Evolutionary conservation across 2,113 vertebrate species (phyloP).

Genomic region (Dasyprocta punctata): DNA sequence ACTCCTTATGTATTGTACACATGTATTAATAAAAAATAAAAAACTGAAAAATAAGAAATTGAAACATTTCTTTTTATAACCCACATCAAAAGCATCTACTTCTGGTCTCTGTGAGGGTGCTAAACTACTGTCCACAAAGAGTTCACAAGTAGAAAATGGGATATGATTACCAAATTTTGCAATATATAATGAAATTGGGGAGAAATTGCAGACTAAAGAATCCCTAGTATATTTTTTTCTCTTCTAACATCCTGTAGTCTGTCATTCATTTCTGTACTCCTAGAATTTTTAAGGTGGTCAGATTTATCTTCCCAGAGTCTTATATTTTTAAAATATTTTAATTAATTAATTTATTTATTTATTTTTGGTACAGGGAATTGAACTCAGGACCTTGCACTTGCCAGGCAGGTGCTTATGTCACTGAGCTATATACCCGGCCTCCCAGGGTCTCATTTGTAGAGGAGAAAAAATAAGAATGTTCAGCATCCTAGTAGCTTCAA

Average conservation of each 20-base stretch:
- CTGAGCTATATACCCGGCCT: too few species aligned
- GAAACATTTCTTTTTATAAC: conserved; percentile 21
- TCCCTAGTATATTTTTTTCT: not conserved
- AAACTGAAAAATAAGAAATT: not conserved
- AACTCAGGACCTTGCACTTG: too few species aligned
- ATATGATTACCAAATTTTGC: not conserved
- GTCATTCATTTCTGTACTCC: not conserved
- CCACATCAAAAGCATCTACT: not conserved
- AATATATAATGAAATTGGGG: not conserved
- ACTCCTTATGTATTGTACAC: not conserved
- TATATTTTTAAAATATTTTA: too few species aligned
- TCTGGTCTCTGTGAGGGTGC: not conserved
- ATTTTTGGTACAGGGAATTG: too few species aligned
- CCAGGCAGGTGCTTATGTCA: too few species aligned
- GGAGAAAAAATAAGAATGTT: not conserved
- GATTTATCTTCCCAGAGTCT: not conserved
- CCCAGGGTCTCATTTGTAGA: not conserved
- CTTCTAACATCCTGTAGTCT: not conserved
- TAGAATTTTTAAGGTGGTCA: conserved; percentile 29
- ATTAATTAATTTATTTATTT: too few species aligned
- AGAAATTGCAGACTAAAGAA: not conserved
- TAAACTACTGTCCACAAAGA: not conserved
- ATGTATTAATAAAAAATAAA: not conserved
- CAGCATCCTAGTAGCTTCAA: not conserved
- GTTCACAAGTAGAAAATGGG: not conserved